Evolutionary conservation across 2,888 invertebrate species (phyloP), one percentile per base, ranked within the genome.

Genomic region (Mythimna impura): DNA sequence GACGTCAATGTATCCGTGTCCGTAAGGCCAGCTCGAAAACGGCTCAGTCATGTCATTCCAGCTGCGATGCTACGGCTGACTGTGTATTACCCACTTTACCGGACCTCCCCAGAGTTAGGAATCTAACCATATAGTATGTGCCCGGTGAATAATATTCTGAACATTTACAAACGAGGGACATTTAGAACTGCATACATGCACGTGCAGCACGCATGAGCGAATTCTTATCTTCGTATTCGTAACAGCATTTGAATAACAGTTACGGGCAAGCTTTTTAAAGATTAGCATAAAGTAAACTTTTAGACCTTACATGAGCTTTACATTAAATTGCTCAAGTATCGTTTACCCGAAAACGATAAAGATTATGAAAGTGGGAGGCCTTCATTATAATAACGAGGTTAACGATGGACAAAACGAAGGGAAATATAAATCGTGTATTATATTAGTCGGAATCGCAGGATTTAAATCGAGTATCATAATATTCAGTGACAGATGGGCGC

Each of bases 1-100:
- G 88, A 90, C 89, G 92, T 92, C 90, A 89, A 89, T 87, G 89
- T 93, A 80, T 80, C 88, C 87, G 86, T 87, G 89, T 88, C 88
- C 90, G 88, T 88, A 91, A 89, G 89, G 90, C 91, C 87, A 73
- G 79, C 81, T 87, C 66, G 71, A 74, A 77, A 86, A 82, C 80
- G 75, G 89, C 91, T 89, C 81, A 86, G 91, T 90, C 91, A 90
- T 92, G 91, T 91, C 91, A 89, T 90, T 91, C 89, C 79, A 83
- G 86, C 86, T 87, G 89, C 83, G 84, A 82, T 82, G 88, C 88
- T 87, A 84, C 86, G 81, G 84, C 60, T 81, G 83, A 83, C 83
- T 86, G 85, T 89, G 87, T 86, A 88, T 90, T 91, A 91, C 88
- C 88, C 86, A 84, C 88, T 85, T 84, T 83, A 83, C 74, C 74